Evolutionary conservation across 2,888 invertebrate species (phyloP), one percentile per base, ranked within the genome.

Genomic region (Oligia latruncula): DNA sequence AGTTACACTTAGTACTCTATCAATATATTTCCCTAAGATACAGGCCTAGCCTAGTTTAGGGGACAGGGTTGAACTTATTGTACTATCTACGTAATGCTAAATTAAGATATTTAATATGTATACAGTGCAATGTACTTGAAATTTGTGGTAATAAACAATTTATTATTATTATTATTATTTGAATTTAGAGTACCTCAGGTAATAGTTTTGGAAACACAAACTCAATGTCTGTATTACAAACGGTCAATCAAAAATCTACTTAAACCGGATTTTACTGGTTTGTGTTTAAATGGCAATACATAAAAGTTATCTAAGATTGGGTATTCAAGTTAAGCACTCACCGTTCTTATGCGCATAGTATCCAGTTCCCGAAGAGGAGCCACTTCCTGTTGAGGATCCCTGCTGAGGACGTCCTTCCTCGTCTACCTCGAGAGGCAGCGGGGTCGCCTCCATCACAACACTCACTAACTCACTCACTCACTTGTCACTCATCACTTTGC

Each of bases 321-420:
- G 0, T 43, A 43, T 43, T 9, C 43, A 43, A 43, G 43, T 9
- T 43, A 43, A 43, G 9, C 17, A 92, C 94, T 94, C 40, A 96
- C 96, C 96, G 88, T 96, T 96, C 84, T 96, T 96, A 89, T 96
- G 95, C 82, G 95, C 95, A 87, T 96, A 96, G 65, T 96, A 96
- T 0, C 96, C 96, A 4, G 96, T 96, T 2, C 96, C 96, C 0
- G 96, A 96, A 0, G 96, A 96, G 0, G 96, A 96, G 0, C 96
- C 96, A 82, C 96, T 96, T n/a, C 96, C 96, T 2, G 96, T 95
- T 1, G 96, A 96, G 2, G 96, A 96, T 0, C 95, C 96, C 85
- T 96, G 96, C 81, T 93, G 95, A 55, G 95, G 95, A 8, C 93
- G 92, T 49, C 92, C 95, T 68, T 90, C 95, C 90, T 96, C 96